Conservation (phyloP, 2,888 invertebrate genomes). For the Cantharis flavilabris region DNA sequence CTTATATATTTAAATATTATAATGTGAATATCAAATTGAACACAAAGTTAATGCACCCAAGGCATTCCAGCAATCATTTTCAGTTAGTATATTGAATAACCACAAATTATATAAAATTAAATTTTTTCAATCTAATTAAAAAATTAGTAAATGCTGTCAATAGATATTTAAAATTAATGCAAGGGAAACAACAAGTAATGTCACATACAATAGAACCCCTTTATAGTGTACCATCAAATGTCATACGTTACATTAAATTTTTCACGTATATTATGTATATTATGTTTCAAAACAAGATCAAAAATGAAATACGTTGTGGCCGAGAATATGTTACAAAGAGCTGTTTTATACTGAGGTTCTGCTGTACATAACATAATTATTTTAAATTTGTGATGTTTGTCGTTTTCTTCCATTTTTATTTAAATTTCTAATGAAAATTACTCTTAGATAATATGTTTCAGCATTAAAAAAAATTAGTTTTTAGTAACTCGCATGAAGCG, state of each 20-base stretch:
- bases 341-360: too few species aligned
- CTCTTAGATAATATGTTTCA: not conserved
- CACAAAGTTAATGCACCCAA: not conserved
- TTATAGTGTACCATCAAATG: too few species aligned
- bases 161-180: not conserved
- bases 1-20: not conserved
- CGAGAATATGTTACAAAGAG: too few species aligned
- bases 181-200: not conserved
- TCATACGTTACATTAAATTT: too few species aligned
- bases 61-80: not conserved
- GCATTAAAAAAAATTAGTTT: not conserved
- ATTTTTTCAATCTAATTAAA: not conserved
- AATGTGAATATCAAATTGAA: not conserved
- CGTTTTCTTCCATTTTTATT: not conserved
- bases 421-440: not conserved
- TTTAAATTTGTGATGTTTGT: not conserved
- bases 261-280: too few species aligned
- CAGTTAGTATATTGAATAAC: not conserved
- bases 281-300: too few species aligned
- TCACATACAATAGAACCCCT: not conserved
- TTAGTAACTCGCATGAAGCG: not conserved
- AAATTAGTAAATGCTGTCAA: not conserved
- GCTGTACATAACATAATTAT: not conserved
- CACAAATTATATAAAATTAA: not conserved
- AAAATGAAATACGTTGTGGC: too few species aligned